Evolutionary conservation across 1,140 invertebrate species (phyloP).

Genomic region (Gryon sp.): DNA sequence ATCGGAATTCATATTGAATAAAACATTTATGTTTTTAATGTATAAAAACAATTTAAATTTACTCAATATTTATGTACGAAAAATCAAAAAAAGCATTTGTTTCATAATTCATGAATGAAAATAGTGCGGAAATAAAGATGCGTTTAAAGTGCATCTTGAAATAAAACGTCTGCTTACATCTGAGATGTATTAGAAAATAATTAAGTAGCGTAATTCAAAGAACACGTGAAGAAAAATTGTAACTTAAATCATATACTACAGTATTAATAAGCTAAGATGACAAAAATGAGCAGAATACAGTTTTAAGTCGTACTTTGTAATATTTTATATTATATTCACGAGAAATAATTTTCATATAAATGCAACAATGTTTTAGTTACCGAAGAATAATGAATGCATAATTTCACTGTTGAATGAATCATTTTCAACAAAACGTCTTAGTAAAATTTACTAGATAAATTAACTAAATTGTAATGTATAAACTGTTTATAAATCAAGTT

Average conservation of each 20-base stretch:
- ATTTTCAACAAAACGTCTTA: too few species aligned
- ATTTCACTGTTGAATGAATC: too few species aligned
- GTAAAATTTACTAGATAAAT: constrained; percentile 16
- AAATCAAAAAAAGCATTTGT: background rate
- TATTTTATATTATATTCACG: too few species aligned
- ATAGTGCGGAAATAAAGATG: constrained; percentile 19
- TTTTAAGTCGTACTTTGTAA: background rate
- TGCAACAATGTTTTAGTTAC: too few species aligned
- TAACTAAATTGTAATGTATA: background rate
- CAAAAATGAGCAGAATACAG: constrained; percentile 20
- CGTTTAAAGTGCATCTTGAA: constrained; percentile 37
- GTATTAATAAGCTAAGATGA: constrained; percentile 77
- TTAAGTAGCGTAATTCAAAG: constrained; percentile 47
- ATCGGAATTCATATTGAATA: too few species aligned
- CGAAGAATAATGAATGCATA: too few species aligned
- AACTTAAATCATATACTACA: constrained; percentile 71
- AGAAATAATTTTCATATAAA: too few species aligned
- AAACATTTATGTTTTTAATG: too few species aligned
- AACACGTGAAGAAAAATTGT: constrained; percentile 40
- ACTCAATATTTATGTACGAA: too few species aligned
- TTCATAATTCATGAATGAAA: constrained; percentile 1
- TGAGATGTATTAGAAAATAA: constrained; percentile 50
- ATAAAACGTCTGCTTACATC: constrained; percentile 43
- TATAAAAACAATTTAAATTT: too few species aligned
- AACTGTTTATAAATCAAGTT: background rate